Evolutionary conservation across 2,797 vertebrate genomes (phyloP).

Genomic region (Anguilla anguilla): DNA sequence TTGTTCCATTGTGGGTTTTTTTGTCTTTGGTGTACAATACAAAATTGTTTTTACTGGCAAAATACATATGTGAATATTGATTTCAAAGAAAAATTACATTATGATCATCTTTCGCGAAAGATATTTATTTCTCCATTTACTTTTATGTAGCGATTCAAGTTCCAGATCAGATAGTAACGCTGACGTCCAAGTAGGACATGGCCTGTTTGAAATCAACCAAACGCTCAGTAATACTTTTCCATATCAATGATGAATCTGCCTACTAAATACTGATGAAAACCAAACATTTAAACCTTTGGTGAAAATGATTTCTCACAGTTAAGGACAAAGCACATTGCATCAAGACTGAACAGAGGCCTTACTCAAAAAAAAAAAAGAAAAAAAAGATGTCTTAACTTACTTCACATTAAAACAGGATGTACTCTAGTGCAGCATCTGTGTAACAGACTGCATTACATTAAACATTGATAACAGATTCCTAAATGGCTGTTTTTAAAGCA

Average conservation of each 20-base stretch:
- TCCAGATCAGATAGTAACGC: not conserved
- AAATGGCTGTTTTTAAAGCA: not conserved
- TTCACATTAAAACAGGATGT: slow-evolving; percentile 8
- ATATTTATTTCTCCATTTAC: not conserved
- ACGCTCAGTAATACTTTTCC: not conserved
- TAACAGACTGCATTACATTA: slow-evolving; percentile 19
- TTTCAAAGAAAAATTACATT: not conserved
- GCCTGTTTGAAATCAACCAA: not conserved
- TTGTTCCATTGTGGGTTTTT: slow-evolving; percentile 7
- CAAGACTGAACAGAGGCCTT: not conserved
- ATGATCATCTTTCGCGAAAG: not conserved
- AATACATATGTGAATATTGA: not conserved
- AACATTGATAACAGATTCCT: slow-evolving; percentile 24
- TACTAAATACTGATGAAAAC: not conserved
- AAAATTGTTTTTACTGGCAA: not conserved
- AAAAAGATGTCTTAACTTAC: not conserved
- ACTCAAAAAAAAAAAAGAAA: not conserved
- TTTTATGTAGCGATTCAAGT: not conserved
- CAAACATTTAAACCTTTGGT: not conserved
- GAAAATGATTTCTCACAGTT: not conserved
- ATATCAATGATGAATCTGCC: not conserved
- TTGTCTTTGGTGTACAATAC: not conserved
- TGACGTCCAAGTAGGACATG: not conserved
- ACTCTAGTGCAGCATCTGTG: slow-evolving; percentile 22
- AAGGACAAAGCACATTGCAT: not conserved